A percentile compares a stretch with the other conserved stretches of the same genome.
These are phyloP conservation scores for Liasis olivaceus DNA, from an alignment of 2,797 vertebrate species.

Conservation along the genomic window DNA sequence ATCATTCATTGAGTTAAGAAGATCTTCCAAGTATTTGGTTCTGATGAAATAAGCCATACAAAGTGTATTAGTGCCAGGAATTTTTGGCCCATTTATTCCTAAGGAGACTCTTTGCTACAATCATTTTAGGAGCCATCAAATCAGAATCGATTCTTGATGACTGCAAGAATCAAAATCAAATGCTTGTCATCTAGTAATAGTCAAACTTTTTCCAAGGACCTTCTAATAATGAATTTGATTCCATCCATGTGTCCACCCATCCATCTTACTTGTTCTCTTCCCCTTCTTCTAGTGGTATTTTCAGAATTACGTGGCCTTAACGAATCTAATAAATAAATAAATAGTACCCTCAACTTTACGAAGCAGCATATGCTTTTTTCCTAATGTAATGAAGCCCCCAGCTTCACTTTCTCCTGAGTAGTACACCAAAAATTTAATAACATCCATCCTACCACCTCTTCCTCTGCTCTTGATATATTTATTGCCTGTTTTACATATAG, in stretches of 20 bases:
- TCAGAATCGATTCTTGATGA: not conserved
- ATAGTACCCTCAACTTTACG: not conserved
- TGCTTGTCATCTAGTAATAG: not conserved
- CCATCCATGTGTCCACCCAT: not conserved
- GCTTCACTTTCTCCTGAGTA: not conserved
- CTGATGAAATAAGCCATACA: not conserved
- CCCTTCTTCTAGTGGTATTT: not conserved
- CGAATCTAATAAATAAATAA: not conserved
- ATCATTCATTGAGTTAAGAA: not conserved
- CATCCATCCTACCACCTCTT: not conserved
- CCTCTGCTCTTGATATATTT: not conserved
- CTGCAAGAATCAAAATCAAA: not conserved
- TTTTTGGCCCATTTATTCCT: not conserved
- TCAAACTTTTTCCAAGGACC: not conserved
- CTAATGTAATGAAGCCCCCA: not conserved
- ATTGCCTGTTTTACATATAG: not conserved
- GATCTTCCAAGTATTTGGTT: constrained; percentile 7
- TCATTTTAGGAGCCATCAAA: not conserved
- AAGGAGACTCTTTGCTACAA: not conserved
- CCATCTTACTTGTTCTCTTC: not conserved
- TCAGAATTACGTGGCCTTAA: not conserved
- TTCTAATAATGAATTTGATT: not conserved
- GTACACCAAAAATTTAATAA: not conserved
- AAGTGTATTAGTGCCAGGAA: not conserved
- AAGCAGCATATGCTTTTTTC: not conserved